Percentiles rank a stretch among this genome's conserved stretches.
Conservation (phyloP, 2,888 invertebrate genomes). For the Coleophora flavipennella region DNA sequence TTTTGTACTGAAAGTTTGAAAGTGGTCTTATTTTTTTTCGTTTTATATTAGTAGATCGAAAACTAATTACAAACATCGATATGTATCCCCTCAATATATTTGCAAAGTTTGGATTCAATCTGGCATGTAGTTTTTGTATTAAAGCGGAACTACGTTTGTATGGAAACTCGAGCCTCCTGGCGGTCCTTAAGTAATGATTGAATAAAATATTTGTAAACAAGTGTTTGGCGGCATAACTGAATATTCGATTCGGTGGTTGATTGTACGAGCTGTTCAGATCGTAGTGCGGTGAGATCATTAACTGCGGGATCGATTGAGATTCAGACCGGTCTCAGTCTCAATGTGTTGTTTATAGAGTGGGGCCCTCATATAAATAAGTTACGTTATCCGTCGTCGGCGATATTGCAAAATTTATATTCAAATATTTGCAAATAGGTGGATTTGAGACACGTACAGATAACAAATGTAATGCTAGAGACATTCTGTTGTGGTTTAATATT, state of each 20-base stretch:
- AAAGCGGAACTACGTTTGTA: too few species aligned
- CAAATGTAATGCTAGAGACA: conserved; percentile 26
- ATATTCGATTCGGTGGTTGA: conserved; percentile 29
- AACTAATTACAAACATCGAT: too few species aligned
- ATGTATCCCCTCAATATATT: too few species aligned
- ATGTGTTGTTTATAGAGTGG: conserved; percentile 37
- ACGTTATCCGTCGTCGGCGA: conserved; percentile 27
- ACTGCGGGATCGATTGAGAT: conserved; percentile 48
- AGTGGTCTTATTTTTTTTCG: too few species aligned
- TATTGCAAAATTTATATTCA: conserved; percentile 44
- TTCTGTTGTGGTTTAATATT: conserved; percentile 5
- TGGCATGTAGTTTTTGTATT: too few species aligned
- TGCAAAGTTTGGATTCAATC: too few species aligned
- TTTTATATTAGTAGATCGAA: too few species aligned
- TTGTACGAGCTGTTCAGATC: conserved; percentile 35
- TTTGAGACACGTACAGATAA: conserved; percentile 36
- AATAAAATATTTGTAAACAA: conserved; percentile 35
- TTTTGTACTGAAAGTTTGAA: too few species aligned
- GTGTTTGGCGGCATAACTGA: conserved; percentile 40
- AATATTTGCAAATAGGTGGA: conserved; percentile 44
- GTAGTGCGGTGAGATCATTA: conserved; percentile 40
- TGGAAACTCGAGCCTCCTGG: too few species aligned
- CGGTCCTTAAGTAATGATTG: too few species aligned
- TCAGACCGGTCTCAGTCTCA: conserved; percentile 36
- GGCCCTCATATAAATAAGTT: conserved; percentile 14